Evolutionary conservation across 2,888 invertebrate genomes (phyloP).

Genomic region (Lymantria dispar): DNA sequence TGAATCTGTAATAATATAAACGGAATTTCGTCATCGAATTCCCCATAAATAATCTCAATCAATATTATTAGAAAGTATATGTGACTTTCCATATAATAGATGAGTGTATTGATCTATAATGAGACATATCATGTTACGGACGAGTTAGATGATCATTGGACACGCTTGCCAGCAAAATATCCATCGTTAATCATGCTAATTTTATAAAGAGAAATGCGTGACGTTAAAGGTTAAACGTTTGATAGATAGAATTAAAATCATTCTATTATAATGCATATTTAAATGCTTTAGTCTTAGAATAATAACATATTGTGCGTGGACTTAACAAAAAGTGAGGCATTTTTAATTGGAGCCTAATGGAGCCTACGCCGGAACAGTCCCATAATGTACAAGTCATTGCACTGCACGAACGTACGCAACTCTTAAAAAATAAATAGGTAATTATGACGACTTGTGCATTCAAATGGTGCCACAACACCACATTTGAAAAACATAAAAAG

Average conservation of each 20-base stretch:
- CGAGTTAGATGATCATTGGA: conserved; percentile 10
- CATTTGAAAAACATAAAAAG: no score
- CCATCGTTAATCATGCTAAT: conserved; percentile 7
- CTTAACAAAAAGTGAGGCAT: no score
- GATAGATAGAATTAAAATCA: conserved; percentile 3
- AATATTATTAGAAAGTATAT: conserved; percentile 27
- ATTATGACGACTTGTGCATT: no score
- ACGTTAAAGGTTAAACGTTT: conserved; percentile 5
- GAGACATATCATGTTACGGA: conserved; percentile 18
- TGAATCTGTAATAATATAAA: not conserved
- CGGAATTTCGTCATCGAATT: not conserved
- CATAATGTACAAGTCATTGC: no score
- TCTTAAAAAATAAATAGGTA: no score
- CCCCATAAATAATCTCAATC: conserved; percentile 10
- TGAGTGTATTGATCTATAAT: conserved; percentile 12
- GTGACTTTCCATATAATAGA: conserved; percentile 17
- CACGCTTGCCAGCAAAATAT: conserved; percentile 5
- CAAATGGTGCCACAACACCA: no score
- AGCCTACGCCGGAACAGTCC: no score
- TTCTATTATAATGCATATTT: not conserved
- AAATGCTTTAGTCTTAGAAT: not conserved
- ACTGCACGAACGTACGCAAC: no score
- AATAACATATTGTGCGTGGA: no score
- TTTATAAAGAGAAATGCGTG: conserved; percentile 3
- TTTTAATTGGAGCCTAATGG: no score